Base-by-base conservation (phyloP, 2,888 invertebrate genomes). In the Hedya salicella region DNA sequence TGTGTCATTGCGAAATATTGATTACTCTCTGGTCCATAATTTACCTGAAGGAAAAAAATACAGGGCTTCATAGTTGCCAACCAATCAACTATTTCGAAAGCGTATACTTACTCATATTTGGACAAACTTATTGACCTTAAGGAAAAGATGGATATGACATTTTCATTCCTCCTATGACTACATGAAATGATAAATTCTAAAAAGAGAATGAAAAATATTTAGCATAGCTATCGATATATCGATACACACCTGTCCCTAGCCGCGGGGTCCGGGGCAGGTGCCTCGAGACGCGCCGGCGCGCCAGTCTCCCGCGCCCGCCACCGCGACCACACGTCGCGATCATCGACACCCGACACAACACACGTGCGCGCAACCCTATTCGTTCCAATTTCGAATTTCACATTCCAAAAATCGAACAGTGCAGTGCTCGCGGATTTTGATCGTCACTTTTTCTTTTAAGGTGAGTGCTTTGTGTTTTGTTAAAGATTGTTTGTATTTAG, bases 341-440 rank as follows among this genome's bases (percentile, higher is more conserved):
- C 78, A 73, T 72, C 77, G 72, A 76, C 75, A 75, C 69, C 70
- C 75, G 73, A 75, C 78, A 76, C 83, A 46, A 57, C 82, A 87
- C 91, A 91, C 91, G 89, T 90, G 90, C 87, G 86, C 84, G 81
- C 89, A 89, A 85, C 89, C 86, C 88, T 87, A 86, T 82, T 82
- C 82, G 87, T 88, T 89, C 85, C 81, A 88, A 79, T 82, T 83
- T 77, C 73, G 69, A 73, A 76, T 70, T 71, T 70, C 68, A 72
- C 69, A 71, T 69, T 40, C 9, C 13, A 36, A 53, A 61, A 59
- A 52, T 56, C 21, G 52, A 65, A 65, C 39, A 65, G 65, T 65
- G 65, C 59, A 65, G 65, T 65, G 65, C 52, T 25, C 59, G 65
- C 59, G 62, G 62, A 63, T 63, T 63, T 63, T 48, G 17, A 17